These are phyloP conservation scores for Goniozus legneri DNA, from an alignment of 1,140 invertebrate genomes.

Conservation along the genomic window DNA sequence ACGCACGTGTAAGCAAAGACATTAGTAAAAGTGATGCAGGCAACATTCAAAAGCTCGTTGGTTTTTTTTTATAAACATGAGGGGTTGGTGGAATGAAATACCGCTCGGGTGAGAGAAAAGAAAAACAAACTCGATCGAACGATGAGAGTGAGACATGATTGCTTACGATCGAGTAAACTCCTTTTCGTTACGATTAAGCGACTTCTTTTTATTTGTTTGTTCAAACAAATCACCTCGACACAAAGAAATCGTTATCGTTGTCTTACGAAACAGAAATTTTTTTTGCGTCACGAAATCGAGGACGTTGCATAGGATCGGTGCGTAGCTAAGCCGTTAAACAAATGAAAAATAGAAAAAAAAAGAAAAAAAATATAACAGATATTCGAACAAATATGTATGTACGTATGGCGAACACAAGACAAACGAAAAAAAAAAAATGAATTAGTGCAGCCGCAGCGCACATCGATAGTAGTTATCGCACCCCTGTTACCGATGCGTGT, in stretches of 20 bases:
- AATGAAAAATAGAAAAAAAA: too few relatives aligned
- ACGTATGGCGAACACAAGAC: too few relatives aligned
- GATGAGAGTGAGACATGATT: too few relatives aligned
- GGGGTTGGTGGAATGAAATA: not conserved
- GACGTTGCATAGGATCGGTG: conserved; percentile 21
- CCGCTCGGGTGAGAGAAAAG: conserved; percentile 7
- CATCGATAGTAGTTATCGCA: conserved; percentile 42
- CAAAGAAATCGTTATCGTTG: too few relatives aligned
- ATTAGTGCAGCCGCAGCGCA: conserved; percentile 49
- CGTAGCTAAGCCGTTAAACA: conserved; percentile 46
- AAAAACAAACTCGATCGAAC: too few relatives aligned
- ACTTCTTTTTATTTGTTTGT: too few relatives aligned
- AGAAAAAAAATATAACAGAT: too few relatives aligned
- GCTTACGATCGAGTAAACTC: not conserved
- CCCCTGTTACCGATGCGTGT: conserved; percentile 3
- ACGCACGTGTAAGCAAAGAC: conserved; percentile 44
- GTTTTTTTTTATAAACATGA: not conserved
- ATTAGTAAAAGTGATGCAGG: conserved; percentile 41
- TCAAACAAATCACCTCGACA: too few relatives aligned
- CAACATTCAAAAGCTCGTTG: conserved; percentile 37
- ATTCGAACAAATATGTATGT: too few relatives aligned
- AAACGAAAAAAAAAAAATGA: too few relatives aligned
- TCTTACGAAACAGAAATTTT: too few relatives aligned
- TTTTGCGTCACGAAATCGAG: conserved; percentile 13
- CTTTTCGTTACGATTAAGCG: too few relatives aligned